Base-by-base conservation (phyloP, 2,113 vertebrate genomes). In the Phainopepla nitens region DNA sequence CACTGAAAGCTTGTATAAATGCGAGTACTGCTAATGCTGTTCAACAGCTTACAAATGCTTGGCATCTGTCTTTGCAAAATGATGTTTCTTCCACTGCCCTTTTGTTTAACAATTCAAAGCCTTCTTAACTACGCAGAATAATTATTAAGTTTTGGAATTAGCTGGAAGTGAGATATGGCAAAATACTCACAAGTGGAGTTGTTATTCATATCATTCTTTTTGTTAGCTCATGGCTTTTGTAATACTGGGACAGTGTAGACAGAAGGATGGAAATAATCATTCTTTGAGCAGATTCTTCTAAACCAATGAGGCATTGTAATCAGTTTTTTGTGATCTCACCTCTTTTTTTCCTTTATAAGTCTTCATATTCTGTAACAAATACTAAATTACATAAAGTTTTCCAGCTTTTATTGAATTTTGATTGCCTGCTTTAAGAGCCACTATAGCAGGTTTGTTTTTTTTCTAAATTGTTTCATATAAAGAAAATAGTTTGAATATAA, bases 61-160 rank as follows among this genome's bases (percentile, higher is more conserved):
- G 51, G 50, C 41, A 93, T 85, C 58, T 73, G 14, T 87, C 56
- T 82, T 93, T 90, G 75, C 50, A 80, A 90, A 85, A 72, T 7
- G 8, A 64, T 50, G 31, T 47, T 95, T 82, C 35, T 73, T 95
- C 88, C 47, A 35, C 58, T 95, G 56, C 35, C 24, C 23, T 92
- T 87, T 90, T 93, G 58, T 93, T 94, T 90, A 66, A 66, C 58
- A 83, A 45, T 13, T 93, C 65, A 58, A 89, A 93, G 60, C 44
- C 12, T 94, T 89, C 45, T 61, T 77, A 91, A 44, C 29, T 80
- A 39, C 80, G 47, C 5, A 7, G 44, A 73, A 42, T 83, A 81
- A 79, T 33, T 84, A 54, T 64, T 84, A 54, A 36, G n/a, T 82
- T 96, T 93, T 88, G 10, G 41, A 95, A 62, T 86, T 68, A 89